Percentiles rank a stretch among this genome's conserved stretches.
Conservation (phyloP, 2,113 vertebrate species). For the Micronycteris hirsuta region DNA sequence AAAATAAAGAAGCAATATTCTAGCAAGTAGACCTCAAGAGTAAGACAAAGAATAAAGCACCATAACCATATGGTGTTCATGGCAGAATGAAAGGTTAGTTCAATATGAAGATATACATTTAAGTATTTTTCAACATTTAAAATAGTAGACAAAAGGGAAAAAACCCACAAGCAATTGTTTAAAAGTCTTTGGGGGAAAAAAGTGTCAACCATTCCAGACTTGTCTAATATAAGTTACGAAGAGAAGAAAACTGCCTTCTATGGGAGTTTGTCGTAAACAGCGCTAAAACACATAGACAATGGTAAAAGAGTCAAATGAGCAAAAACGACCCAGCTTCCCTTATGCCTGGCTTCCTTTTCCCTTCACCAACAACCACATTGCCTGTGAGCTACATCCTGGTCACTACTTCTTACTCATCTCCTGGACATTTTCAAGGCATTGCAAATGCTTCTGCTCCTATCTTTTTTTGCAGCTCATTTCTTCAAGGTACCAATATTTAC, state of each 20-base stretch:
- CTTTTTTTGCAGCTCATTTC: neutral
- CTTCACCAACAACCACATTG: neutral
- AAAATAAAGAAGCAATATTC: neutral
- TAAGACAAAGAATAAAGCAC: neutral
- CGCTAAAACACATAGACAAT: neutral
- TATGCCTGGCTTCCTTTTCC: neutral
- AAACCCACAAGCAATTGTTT: neutral
- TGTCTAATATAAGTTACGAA: neutral
- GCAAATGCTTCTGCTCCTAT: neutral
- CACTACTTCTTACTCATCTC: neutral
- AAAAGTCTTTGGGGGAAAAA: neutral
- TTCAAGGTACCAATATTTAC: neutral
- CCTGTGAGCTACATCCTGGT: neutral
- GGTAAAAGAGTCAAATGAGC: neutral
- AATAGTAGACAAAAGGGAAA: conserved; percentile 9
- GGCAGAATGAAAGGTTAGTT: neutral
- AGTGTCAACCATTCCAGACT: neutral
- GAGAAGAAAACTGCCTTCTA: neutral
- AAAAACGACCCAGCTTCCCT: neutral
- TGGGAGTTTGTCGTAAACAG: neutral
- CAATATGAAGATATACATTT: neutral
- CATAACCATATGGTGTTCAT: neutral
- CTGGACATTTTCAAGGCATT: neutral
- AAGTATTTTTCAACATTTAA: neutral
- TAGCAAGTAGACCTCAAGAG: neutral